These are phyloP conservation scores for Palloptera scutellata DNA, from an alignment of 2,888 invertebrate genomes.

Conservation along the genomic window DNA sequence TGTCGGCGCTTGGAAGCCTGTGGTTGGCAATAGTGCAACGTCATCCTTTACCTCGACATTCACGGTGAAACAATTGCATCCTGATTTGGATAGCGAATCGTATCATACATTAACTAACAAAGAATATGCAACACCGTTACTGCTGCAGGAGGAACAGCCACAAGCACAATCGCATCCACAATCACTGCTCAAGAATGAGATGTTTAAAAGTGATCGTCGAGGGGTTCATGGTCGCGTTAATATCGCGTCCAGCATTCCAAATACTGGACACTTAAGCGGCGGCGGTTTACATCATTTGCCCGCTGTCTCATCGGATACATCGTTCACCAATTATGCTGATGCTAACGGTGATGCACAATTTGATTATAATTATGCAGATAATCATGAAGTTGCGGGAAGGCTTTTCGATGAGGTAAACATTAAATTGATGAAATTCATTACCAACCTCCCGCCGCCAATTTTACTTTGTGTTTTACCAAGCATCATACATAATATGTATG, in stretches of 20 bases:
- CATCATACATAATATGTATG: too few relatives aligned
- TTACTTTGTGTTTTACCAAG: too few relatives aligned
- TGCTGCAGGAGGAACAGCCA: too few relatives aligned
- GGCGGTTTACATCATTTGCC: conserved; percentile 34
- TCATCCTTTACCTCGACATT: conserved; percentile 46
- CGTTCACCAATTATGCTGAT: conserved; percentile 16
- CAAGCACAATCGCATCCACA: neutral
- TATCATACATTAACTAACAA: too few relatives aligned
- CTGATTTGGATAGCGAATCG: conserved; percentile 47
- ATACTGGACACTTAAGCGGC: conserved; percentile 25
- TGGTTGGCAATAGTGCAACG: conserved; percentile 39
- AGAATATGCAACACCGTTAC: too few relatives aligned
- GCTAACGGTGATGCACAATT: conserved; percentile 38
- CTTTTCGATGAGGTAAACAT: neutral
- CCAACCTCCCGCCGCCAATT: too few relatives aligned
- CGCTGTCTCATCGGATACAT: conserved; percentile 21
- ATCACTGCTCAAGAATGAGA: too few relatives aligned
- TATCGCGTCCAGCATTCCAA: too few relatives aligned
- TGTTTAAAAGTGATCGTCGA: too few relatives aligned
- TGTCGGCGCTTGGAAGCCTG: conserved; percentile 52
- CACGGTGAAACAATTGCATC: conserved; percentile 60
- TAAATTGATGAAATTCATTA: too few relatives aligned
- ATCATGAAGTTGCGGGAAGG: conserved; percentile 32
- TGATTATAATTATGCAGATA: conserved; percentile 43
- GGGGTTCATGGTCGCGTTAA: too few relatives aligned